These are phyloP conservation scores for Aphidius colemani DNA, from an alignment of 2,888 invertebrate genomes.

Conservation along the genomic window DNA sequence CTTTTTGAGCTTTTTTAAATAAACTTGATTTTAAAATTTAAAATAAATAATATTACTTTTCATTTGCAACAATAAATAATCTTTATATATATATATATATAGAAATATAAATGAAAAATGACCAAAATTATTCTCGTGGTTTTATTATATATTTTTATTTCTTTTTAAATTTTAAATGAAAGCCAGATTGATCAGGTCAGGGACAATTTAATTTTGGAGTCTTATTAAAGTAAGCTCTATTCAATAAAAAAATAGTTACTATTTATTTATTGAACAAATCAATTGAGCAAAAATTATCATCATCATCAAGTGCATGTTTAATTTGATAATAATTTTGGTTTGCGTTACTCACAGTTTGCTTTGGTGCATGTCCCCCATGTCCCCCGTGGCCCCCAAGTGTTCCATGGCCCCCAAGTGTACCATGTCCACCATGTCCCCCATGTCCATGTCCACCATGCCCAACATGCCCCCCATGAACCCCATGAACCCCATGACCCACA, in stretches of 20 bases:
- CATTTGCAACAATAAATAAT: no score
- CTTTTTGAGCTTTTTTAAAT: constrained; percentile 30
- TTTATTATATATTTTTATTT: not conserved
- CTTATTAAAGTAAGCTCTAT: no score
- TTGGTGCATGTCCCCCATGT: constrained; percentile 73
- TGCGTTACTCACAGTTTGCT: constrained; percentile 74
- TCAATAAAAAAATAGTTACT: no score
- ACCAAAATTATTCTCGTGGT: not conserved
- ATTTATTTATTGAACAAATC: not conserved
- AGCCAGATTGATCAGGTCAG: constrained; percentile 9
- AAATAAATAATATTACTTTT: no score
- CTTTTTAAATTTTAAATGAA: no score
- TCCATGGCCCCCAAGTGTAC: constrained; percentile 31
- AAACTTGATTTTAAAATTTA: no score
- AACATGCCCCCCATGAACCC: no score
- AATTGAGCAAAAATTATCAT: constrained; percentile 3
- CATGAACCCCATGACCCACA: no score
- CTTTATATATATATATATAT: no score
- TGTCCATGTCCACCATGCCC: no score
- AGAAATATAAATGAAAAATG: constrained; percentile 4
- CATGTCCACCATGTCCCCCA: no score
- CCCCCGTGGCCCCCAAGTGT: constrained; percentile 68
- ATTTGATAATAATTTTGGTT: constrained; percentile 34
- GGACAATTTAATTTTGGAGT: not conserved
- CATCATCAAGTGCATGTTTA: no score